These are phyloP conservation scores for Amphiprion percula DNA, from an alignment of 2,113 vertebrate genomes.

Conservation along the genomic window DNA sequence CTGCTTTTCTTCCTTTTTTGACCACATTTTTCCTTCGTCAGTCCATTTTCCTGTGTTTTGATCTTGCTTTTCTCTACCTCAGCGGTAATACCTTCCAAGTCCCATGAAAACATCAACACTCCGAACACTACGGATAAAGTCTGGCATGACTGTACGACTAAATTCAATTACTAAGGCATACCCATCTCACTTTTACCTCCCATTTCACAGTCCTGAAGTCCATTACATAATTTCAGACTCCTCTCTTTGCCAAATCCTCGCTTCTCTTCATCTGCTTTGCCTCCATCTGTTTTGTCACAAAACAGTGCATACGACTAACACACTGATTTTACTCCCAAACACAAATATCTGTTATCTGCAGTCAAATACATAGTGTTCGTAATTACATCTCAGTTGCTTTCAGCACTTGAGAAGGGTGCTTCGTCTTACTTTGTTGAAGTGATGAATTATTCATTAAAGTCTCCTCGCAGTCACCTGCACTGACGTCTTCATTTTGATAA, in stretches of 20 bases:
- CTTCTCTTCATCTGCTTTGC: conserved; percentile 1
- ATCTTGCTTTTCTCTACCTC: conserved; percentile 13
- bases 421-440: not conserved
- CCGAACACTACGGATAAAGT: conserved; percentile 22
- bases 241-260: conserved; percentile 9
- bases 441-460: not conserved
- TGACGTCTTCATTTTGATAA: not conserved
- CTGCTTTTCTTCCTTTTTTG: conserved; percentile 3
- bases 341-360: not conserved
- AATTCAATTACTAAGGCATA: conserved; percentile 35
- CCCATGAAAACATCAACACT: conserved; percentile 36
- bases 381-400: not conserved
- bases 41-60: conserved; percentile 36
- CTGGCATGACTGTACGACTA: conserved; percentile 30
- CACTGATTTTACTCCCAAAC: not conserved
- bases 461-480: not conserved
- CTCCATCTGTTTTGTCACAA: conserved; percentile 10
- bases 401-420: not conserved
- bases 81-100: conserved; percentile 26
- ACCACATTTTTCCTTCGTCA: conserved; percentile 24
- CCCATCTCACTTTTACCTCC: conserved; percentile 30
- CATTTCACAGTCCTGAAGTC: conserved; percentile 22
- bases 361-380: not conserved
- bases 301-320: not conserved
- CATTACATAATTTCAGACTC: conserved; percentile 15